phyloP scores from a whole-genome alignment of 2,113 vertebrate genomes.

The Gobiocypris rarus region DNA sequence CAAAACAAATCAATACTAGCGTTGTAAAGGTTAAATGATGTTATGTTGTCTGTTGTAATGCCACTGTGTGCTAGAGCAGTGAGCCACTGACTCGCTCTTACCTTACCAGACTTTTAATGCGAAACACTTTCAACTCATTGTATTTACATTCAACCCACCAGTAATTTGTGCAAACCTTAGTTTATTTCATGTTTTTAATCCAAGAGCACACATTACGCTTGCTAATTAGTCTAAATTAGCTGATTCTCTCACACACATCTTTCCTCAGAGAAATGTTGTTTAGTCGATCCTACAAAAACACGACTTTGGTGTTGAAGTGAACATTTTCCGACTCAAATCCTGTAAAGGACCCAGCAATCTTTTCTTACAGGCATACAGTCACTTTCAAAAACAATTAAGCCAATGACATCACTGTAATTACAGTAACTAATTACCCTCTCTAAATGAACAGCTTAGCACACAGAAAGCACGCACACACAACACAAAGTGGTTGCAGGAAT shows the following conservation, averaged over 20 bases:
- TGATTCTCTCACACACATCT: slow-evolving; percentile 73
- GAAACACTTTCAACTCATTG: slow-evolving; percentile 29
- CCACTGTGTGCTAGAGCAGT: slow-evolving; percentile 14
- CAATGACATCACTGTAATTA: slow-evolving; percentile 94
- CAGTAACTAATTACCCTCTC: slow-evolving; percentile 93
- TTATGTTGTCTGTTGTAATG: slow-evolving; percentile 50
- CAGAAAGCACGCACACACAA: slow-evolving; percentile 83
- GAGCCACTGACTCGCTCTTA: slow-evolving; percentile 14
- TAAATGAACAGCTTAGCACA: slow-evolving; percentile 92
- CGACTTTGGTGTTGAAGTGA: slow-evolving; percentile 85
- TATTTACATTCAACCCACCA: slow-evolving; percentile 7
- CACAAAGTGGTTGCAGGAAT: slow-evolving; percentile 85
- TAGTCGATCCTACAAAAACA: slow-evolving; percentile 83
- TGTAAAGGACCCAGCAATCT: slow-evolving; percentile 88
- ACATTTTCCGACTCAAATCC: slow-evolving; percentile 86
- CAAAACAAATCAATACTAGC: slow-evolving; percentile 57
- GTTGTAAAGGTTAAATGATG: slow-evolving; percentile 64
- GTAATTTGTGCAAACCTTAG: slow-evolving; percentile 49
- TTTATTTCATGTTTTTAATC: slow-evolving; percentile 46
- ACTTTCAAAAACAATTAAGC: slow-evolving; percentile 93
- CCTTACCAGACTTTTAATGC: slow-evolving; percentile 17
- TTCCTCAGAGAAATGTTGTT: slow-evolving; percentile 85
- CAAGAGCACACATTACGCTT: slow-evolving; percentile 74
- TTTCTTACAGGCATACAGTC: slow-evolving; percentile 90
- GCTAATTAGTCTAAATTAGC: slow-evolving; percentile 86